These are phyloP conservation scores for Drosophila hydei DNA, from an alignment of 1,140 invertebrate species.

Conservation along the genomic window DNA sequence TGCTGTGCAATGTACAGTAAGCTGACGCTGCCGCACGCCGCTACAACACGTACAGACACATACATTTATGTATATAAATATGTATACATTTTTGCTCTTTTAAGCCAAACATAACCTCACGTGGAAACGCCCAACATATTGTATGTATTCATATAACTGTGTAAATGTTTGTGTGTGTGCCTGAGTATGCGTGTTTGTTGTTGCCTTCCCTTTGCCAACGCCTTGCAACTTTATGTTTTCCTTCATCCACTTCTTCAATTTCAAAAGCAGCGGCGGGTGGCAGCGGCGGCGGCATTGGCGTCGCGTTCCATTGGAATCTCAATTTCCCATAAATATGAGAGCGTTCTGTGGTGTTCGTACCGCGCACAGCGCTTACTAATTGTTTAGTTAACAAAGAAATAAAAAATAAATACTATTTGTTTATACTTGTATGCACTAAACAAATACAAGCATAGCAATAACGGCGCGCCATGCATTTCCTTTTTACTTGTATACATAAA, in stretches of 20 bases:
- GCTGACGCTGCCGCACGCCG: constrained; percentile 22
- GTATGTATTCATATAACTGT: constrained; percentile 20
- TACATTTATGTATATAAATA: constrained; percentile 1
- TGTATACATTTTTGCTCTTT: constrained; percentile 32
- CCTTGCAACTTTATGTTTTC: constrained; percentile 68
- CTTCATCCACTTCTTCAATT: constrained; percentile 56
- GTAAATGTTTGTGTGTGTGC: constrained; percentile 19
- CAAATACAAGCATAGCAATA: constrained; percentile 32
- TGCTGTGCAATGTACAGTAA: constrained; percentile 65
- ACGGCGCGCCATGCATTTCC: constrained; percentile 20
- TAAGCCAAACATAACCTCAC: constrained; percentile 74
- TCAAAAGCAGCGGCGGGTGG: constrained; percentile 11
- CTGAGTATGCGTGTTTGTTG: constrained; percentile 21
- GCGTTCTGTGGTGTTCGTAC: neutral
- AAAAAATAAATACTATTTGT: constrained; percentile 53
- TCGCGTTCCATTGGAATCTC: constrained; percentile 32
- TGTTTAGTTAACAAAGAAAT: constrained; percentile 53
- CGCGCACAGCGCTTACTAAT: constrained; percentile 40
- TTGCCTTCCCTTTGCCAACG: constrained; percentile 26
- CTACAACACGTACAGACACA: constrained; percentile 7
- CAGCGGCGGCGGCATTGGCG: constrained; percentile 2
- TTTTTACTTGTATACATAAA: constrained; percentile 1
- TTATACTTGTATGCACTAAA: constrained; percentile 54
- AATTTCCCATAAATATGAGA: constrained; percentile 55
- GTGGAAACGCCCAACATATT: constrained; percentile 81